Conservation (phyloP, 2,888 invertebrate species). For the Laspeyria flexula region DNA sequence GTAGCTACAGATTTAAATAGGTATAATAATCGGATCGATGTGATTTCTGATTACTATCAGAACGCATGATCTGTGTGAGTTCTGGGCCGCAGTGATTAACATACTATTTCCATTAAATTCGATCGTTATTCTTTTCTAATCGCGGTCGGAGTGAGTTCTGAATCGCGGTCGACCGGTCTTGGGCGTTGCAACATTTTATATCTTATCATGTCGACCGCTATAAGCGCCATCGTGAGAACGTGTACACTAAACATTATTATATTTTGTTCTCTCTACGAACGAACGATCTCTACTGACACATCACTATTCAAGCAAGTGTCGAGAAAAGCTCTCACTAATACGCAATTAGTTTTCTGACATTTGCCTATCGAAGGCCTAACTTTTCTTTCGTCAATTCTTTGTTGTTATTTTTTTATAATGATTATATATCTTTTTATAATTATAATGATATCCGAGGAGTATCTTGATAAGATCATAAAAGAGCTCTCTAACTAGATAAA, state of each 20-base stretch:
- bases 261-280: constrained; percentile 49
- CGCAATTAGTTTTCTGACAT: no score
- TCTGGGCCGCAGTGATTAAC: constrained; percentile 53
- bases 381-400: no score
- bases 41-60: constrained; percentile 53
- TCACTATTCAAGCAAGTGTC: no score
- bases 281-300: no score
- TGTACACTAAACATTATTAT: constrained; percentile 54
- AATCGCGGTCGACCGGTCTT: constrained; percentile 71
- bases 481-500: no score
- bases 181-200: constrained; percentile 72
- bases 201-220: constrained; percentile 62
- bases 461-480: no score
- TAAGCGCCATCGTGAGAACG: constrained; percentile 83
- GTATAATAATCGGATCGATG: constrained; percentile 55
- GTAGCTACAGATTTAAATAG: constrained; percentile 53
- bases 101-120: constrained; percentile 57
- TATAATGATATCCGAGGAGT: no score
- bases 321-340: no score
- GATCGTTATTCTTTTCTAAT: constrained; percentile 65
- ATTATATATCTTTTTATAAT: no score
- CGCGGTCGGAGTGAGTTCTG: constrained; percentile 62
- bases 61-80: constrained; percentile 46
- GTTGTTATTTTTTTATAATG: no score
- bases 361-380: no score